These are phyloP conservation scores for Pteromalus puparum DNA, from an alignment of 1,140 invertebrate genomes.

Conservation along the genomic window DNA sequence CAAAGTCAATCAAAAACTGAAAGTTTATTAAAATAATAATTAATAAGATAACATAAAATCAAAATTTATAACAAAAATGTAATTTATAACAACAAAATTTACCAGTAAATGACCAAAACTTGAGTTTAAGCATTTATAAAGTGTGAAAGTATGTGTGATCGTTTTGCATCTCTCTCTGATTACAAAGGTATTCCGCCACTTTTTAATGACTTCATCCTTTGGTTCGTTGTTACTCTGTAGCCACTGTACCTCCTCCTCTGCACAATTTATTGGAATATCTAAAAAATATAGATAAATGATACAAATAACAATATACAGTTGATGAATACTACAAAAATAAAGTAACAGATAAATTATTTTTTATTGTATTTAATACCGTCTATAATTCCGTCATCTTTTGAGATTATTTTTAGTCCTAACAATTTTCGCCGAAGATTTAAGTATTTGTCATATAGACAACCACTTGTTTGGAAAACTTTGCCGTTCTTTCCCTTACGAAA, in stretches of 20 bases:
- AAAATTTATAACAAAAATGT: not conserved
- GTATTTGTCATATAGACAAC: not conserved
- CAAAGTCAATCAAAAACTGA: slow-evolving; percentile 12
- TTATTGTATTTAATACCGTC: not conserved
- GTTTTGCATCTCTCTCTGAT: not conserved
- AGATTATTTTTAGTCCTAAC: not conserved
- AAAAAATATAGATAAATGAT: too few species aligned
- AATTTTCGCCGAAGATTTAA: not conserved
- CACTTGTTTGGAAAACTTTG: not conserved
- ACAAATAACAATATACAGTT: too few species aligned
- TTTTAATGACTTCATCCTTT: not conserved
- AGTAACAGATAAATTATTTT: not conserved
- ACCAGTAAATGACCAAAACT: not conserved
- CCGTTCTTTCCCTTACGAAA: not conserved
- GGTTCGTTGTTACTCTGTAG: not conserved
- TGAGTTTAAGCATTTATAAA: not conserved
- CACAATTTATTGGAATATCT: too few species aligned
- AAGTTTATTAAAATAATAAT: not conserved
- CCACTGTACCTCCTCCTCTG: not conserved
- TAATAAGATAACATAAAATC: not conserved
- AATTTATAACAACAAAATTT: not conserved
- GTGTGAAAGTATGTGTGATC: not conserved
- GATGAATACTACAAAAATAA: too few species aligned
- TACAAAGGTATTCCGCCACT: not conserved
- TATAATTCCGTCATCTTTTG: not conserved